A percentile compares a stretch with the other conserved stretches of the same genome.
Conservation (phyloP, 2,113 vertebrate genomes). For the Oreochromis tanganicae region DNA sequence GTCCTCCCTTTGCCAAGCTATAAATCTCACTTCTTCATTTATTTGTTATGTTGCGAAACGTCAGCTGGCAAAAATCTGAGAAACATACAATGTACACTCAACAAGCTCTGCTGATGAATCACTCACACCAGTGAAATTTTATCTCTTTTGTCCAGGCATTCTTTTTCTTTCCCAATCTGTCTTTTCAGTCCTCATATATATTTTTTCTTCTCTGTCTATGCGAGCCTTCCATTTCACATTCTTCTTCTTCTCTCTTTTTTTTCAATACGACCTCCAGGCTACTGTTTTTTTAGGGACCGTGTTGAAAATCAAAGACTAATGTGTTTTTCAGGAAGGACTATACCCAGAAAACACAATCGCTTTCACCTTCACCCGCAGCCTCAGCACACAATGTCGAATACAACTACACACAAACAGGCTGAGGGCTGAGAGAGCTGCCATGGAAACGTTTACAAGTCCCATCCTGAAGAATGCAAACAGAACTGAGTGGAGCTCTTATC, state of each 20-base stretch:
- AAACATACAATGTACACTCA: not conserved
- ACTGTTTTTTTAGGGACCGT: not conserved
- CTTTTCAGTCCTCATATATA: not conserved
- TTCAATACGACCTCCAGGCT: not conserved
- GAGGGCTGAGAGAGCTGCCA: constrained; percentile 18
- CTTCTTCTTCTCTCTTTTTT: not conserved
- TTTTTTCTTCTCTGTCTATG: not conserved
- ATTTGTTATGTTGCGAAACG: not conserved
- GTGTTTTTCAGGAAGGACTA: not conserved
- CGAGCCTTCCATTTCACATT: not conserved
- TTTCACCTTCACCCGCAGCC: constrained; percentile 21
- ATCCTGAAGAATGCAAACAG: constrained; percentile 66
- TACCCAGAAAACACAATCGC: constrained; percentile 11
- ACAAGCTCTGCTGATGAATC: not conserved
- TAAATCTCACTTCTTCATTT: not conserved
- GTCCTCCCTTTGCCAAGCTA: not conserved
- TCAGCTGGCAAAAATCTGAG: not conserved
- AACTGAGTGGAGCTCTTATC: constrained; percentile 36
- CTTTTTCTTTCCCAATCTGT: not conserved
- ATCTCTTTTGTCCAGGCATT: not conserved
- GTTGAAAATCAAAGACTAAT: not conserved
- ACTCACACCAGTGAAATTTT: not conserved
- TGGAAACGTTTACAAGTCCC: constrained; percentile 63
- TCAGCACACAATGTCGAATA: not conserved
- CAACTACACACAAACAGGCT: not conserved